Percentiles rank a stretch among this genome's conserved stretches.
Conservation (phyloP, 2,888 invertebrate genomes). For the Amiota mariae region DNA sequence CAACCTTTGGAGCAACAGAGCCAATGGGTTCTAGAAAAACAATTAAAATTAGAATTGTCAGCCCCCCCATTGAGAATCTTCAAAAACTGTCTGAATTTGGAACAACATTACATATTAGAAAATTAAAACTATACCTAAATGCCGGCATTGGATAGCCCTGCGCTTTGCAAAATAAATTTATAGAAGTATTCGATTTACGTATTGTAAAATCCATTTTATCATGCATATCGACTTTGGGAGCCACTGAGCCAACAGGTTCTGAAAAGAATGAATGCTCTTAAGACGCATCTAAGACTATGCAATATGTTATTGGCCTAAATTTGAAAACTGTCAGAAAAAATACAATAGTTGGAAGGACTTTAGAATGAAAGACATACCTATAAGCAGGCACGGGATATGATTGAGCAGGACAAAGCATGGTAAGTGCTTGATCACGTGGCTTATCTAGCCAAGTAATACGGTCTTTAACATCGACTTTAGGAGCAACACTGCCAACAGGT, state of each 20-base stretch:
- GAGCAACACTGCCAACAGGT: constrained; percentile 81
- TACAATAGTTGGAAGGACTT: neutral
- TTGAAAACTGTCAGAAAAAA: constrained; percentile 22
- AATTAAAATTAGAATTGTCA: too few relatives aligned
- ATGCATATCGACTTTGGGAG: constrained; percentile 78
- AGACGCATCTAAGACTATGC: neutral
- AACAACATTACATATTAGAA: neutral
- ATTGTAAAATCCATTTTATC: constrained; percentile 71
- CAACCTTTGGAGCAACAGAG: constrained; percentile 78
- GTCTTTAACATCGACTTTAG: constrained; percentile 79
- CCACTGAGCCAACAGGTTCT: constrained; percentile 73
- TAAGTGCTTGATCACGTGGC: constrained; percentile 74
- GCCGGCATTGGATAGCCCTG: constrained; percentile 79
- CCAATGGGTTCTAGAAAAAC: constrained; percentile 73
- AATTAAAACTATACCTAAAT: constrained; percentile 73
- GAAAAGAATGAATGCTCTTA: constrained; percentile 38
- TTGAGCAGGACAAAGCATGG: constrained; percentile 84
- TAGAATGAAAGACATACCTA: constrained; percentile 60
- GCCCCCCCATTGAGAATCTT: neutral
- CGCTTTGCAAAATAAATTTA: constrained; percentile 79
- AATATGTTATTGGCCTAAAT: neutral
- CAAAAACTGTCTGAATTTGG: constrained; percentile 50
- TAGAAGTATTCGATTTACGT: constrained; percentile 72
- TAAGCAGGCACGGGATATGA: constrained; percentile 81
- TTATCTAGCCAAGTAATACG: constrained; percentile 78